phyloP scores from a whole-genome alignment of 2,113 vertebrate genomes.

The Ageneiosus marmoratus region DNA sequence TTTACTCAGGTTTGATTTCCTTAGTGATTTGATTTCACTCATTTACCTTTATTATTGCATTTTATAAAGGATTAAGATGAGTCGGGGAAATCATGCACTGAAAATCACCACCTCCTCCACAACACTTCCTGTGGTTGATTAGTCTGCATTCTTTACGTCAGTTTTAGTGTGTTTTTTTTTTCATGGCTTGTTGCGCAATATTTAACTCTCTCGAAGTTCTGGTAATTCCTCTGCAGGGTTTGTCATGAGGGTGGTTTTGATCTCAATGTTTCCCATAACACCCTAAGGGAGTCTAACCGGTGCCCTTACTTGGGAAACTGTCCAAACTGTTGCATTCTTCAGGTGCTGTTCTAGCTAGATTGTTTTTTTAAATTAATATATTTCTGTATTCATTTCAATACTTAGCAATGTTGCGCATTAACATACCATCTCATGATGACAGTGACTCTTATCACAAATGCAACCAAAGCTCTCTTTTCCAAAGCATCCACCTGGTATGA shows the following conservation, averaged over 20 bases:
- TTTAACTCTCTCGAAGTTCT: neutral
- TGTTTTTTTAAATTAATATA: neutral
- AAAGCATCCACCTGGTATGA: neutral
- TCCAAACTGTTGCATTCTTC: neutral
- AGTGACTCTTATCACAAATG: neutral
- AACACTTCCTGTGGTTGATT: conserved; percentile 6
- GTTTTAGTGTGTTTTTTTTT: neutral
- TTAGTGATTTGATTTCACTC: neutral
- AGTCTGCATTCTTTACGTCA: conserved; percentile 16
- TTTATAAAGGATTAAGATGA: neutral
- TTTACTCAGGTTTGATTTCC: neutral
- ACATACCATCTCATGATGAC: neutral
- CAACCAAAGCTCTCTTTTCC: neutral
- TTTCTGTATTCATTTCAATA: neutral
- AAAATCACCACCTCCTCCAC: conserved; percentile 1
- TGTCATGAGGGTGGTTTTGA: neutral
- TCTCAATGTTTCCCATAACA: neutral
- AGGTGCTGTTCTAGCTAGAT: neutral
- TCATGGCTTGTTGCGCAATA: conserved; percentile 1
- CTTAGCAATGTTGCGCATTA: neutral
- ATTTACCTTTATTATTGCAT: neutral
- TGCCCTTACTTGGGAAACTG: neutral
- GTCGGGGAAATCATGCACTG: conserved; percentile 4
- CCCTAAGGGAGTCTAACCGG: neutral
- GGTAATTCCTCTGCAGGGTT: neutral